These are phyloP conservation scores for Vanessa atalanta DNA, from an alignment of 1,140 invertebrate genomes.

Conservation along the genomic window DNA sequence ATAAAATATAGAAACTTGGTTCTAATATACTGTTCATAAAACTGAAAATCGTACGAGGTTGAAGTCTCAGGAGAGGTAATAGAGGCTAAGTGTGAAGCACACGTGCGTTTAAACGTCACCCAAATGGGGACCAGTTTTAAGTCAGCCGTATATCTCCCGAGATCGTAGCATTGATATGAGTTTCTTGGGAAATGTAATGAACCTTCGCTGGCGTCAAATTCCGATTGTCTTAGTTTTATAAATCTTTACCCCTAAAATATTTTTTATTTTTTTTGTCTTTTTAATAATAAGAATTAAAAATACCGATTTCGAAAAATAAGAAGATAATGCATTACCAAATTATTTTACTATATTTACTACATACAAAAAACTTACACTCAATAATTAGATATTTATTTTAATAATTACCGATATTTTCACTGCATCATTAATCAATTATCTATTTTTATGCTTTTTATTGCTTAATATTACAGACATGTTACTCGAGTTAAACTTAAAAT, in stretches of 20 bases:
- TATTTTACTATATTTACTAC: too few species aligned
- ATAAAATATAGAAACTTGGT: conserved; percentile 27
- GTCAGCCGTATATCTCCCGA: conserved; percentile 54
- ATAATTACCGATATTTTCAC: too few species aligned
- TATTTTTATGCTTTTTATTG: too few species aligned
- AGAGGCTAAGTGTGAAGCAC: conserved; percentile 67
- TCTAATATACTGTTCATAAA: conserved; percentile 24
- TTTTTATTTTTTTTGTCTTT: too few species aligned
- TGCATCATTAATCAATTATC: too few species aligned
- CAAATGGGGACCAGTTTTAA: conserved; percentile 69
- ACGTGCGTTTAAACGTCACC: conserved; percentile 71
- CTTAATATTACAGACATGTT: too few species aligned
- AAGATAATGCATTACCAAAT: too few species aligned
- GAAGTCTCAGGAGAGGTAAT: conserved; percentile 42
- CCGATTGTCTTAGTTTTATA: conserved; percentile 40
- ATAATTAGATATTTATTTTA: too few species aligned
- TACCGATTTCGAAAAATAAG: too few species aligned
- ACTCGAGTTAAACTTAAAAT: too few species aligned
- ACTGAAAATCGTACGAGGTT: conserved; percentile 37
- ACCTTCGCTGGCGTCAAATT: conserved; percentile 49
- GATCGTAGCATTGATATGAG: conserved; percentile 68
- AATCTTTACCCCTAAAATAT: conserved; percentile 10
- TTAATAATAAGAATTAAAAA: too few species aligned
- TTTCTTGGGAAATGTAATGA: conserved; percentile 60
- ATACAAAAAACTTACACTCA: too few species aligned